These are phyloP conservation scores for Heterodera filipjevi DNA, from an alignment of 2,888 invertebrate species.

Conservation along the genomic window DNA sequence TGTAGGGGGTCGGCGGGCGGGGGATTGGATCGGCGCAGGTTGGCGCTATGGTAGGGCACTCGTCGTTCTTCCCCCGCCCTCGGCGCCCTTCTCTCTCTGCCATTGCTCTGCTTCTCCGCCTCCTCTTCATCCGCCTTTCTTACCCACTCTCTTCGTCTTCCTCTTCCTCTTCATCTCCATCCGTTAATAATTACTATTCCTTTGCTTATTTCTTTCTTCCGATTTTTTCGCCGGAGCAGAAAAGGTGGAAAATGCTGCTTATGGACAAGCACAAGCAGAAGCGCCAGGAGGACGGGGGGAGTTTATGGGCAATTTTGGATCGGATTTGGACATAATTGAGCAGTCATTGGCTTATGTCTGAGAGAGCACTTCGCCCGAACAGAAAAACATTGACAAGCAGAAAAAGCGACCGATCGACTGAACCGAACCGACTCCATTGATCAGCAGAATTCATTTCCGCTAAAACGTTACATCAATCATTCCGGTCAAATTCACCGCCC, in stretches of 20 bases:
- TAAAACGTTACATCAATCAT: no score
- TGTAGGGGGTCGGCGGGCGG: neutral
- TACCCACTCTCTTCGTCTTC: neutral
- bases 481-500: no score
- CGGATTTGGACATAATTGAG: neutral
- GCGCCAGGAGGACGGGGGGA: neutral
- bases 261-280: neutral
- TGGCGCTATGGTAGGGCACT: conserved; percentile 3
- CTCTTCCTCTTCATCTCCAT: neutral
- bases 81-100: neutral
- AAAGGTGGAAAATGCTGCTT: conserved; percentile 1
- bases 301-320: conserved; percentile 1
- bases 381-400: neutral
- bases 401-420: neutral
- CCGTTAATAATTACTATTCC: conserved; percentile 1
- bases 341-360: neutral
- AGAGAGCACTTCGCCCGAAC: neutral
- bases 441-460: no score
- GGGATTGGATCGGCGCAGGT: neutral
- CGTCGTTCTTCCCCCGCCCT: neutral
- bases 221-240: neutral
- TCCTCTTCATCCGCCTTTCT: neutral
- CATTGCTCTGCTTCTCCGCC: neutral
- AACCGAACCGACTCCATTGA: no score
- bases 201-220: neutral